Evolutionary conservation across 1,140 invertebrate genomes (phyloP), one percentile per base, ranked within the genome.

Genomic region (Lutraria rhynchaena): DNA sequence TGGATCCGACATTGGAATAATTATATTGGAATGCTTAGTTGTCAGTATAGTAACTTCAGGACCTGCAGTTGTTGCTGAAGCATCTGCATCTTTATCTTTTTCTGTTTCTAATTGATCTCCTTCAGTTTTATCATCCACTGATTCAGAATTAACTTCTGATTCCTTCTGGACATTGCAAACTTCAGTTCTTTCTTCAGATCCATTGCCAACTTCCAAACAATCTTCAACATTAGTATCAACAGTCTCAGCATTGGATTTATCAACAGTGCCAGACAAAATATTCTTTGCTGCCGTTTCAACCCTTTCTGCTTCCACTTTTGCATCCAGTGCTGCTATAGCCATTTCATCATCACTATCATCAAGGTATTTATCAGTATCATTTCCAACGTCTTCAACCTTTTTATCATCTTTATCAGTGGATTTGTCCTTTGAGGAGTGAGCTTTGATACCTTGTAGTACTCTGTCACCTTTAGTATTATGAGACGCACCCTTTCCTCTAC

Each of bases 381-480:
- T n/a, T n/a, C n/a, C n/a, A n/a, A n/a, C n/a, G n/a, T n/a, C n/a
- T n/a, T n/a, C n/a, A n/a, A n/a, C n/a, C n/a, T n/a, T n/a, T 27
- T 61, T 61, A 29, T 7, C 58, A 27, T 27, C 58, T 7, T 4
- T 9, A n/a, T 29, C 24, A n/a, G n/a, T 27, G 7, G 11, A 3
- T 3, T 60, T 61, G 7, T 74, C 31, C 29, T 22, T 71, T 9
- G 0, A 0, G 9, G 17, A 2, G 22, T 53, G 44, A 15, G 53
- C 1, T 46, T 74, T 55, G 15, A 60, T 17, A 1, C 67, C 49
- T 49, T 77, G 75, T 7, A 80, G 53, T 7, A 33, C 24, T 41
- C 60, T 80, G 35, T 80, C 76, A 29, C 60, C 76, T 29, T 67
- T 69, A 19, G 63, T 80, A 24, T n/a, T 57, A n/a, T 44, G 57